Evolutionary conservation across 2,888 invertebrate genomes (phyloP), one percentile per base, ranked within the genome.

Genomic region (Hanleya hanleyi): DNA sequence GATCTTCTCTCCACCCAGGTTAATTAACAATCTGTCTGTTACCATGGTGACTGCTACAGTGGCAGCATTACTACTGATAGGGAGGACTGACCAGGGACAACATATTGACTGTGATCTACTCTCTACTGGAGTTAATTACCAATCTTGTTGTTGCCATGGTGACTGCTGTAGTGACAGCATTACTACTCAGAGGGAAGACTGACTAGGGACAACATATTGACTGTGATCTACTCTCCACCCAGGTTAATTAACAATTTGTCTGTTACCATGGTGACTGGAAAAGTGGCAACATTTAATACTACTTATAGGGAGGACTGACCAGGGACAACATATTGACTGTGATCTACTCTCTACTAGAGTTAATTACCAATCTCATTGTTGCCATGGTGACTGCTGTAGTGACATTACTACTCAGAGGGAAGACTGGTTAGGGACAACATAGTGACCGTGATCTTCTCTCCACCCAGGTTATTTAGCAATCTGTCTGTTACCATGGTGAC

Each of bases 361-460:
- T 71, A 73, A 47, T 70, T 32, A 1, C 6, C n/a, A n/a, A n/a
- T n/a, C n/a, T n/a, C n/a, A n/a, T n/a, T n/a, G n/a, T n/a, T n/a
- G n/a, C n/a, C n/a, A n/a, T n/a, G n/a, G n/a, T n/a, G n/a, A n/a
- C n/a, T n/a, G 97, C 98, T 0, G 97, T 98, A 76, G 92, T 98
- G 92, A 96, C 98, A 0, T 91, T 99, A 5, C 91, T 96, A 75
- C 94, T 96, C 84, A 92, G 96, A 68, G 90, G 93, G 9, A 93
- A 93, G 82, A 96, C 96, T 0, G 95, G 96, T 0, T 90, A 90
- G 77, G 99, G 99, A 0, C 97, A 98, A 87, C 96, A 95, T 92
- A 96, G 99, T 69, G 97, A 98, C 86, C 97, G 97, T 85, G 94
- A 98, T 91, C 92, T 99, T n/a, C 91, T 99, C 0, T 96, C 97